Evolutionary conservation across 2,113 vertebrate species (phyloP), one percentile per base, ranked within the genome.

Genomic region (Dipodomys merriami): DNA sequence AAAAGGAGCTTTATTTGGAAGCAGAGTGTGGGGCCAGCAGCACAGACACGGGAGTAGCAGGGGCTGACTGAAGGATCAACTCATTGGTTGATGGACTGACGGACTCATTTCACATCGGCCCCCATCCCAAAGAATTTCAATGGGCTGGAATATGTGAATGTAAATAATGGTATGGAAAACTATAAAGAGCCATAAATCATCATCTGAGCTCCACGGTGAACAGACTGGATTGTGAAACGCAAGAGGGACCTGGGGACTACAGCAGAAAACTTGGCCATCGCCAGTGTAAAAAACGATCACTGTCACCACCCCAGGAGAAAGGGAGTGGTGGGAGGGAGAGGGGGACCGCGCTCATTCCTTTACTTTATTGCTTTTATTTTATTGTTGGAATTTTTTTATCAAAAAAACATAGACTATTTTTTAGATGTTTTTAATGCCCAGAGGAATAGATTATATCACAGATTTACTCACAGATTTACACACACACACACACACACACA

Each of bases 291-390:
- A 92, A 93, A 69, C 30, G 65, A 86, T 64, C 27, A 33, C 62
- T 96, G 95, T 93, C 96, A 86, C 93, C 62, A 27, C 80, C 91
- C 95, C 91, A 92, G 44, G 96, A 88, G 96, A 94, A 35, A 65
- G 77, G 95, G 94, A 73, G 86, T 85, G 53, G 91, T 60, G n/a
- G 39, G 7, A 30, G 57, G 73, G 20, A 22, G 35, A 35, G 74
- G 35, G 60, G 49, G 64, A 62, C 20, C 29, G 25, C 46, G 83
- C 44, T 84, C 57, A 20, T 64, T 53, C 76, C 65, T 76, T 91
- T 25, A 76, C 29, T 86, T 71, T 83, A 62, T 83, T 77, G 16
- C 13, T 92, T 91, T 80, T 27, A 19, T 68, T 83, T 80, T 27
- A 19, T 68, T 83, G 83, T 80, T 88, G 85, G 25, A 72, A 71